Evolutionary conservation across 2,888 invertebrate species (phyloP).

Genomic region (Coleophora deauratella): DNA sequence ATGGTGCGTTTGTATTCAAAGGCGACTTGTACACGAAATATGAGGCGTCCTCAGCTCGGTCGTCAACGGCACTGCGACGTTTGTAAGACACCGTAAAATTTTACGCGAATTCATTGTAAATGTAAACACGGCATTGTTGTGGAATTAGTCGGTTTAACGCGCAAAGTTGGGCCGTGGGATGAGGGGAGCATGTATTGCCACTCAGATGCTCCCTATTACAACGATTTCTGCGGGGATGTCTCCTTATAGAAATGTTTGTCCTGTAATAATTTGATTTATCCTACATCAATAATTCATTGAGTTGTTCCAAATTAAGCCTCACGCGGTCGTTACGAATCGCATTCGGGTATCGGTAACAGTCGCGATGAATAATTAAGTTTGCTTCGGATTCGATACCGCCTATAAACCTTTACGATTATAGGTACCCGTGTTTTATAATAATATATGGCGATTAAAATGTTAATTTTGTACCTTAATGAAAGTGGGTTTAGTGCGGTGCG

Average conservation of each 20-base stretch:
- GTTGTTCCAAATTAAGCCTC: too few species aligned
- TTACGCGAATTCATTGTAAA: conserved; percentile 42
- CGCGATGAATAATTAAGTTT: conserved; percentile 36
- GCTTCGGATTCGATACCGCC: conserved; percentile 31
- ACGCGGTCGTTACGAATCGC: too few species aligned
- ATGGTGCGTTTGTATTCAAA: conserved; percentile 44
- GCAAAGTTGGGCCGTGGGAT: conserved; percentile 10
- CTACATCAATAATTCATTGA: too few species aligned
- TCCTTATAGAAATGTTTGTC: too few species aligned
- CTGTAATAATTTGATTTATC: too few species aligned
- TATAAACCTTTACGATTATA: conserved; percentile 48
- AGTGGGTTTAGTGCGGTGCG: conserved; percentile 58
- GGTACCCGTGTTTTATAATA: conserved; percentile 54
- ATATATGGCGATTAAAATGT: conserved; percentile 69
- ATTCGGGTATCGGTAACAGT: neutral
- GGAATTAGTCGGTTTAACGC: conserved; percentile 30
- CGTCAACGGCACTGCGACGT: conserved; percentile 7
- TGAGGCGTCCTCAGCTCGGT: conserved; percentile 25
- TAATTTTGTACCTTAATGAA: conserved; percentile 67
- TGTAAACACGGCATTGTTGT: conserved; percentile 30
- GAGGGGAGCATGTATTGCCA: neutral
- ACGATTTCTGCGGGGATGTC: too few species aligned
- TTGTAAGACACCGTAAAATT: conserved; percentile 38
- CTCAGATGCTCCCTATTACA: too few species aligned
- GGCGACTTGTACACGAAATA: conserved; percentile 36